Base-by-base conservation (phyloP, 1,140 invertebrate genomes). In the Monochamus saltuarius region DNA sequence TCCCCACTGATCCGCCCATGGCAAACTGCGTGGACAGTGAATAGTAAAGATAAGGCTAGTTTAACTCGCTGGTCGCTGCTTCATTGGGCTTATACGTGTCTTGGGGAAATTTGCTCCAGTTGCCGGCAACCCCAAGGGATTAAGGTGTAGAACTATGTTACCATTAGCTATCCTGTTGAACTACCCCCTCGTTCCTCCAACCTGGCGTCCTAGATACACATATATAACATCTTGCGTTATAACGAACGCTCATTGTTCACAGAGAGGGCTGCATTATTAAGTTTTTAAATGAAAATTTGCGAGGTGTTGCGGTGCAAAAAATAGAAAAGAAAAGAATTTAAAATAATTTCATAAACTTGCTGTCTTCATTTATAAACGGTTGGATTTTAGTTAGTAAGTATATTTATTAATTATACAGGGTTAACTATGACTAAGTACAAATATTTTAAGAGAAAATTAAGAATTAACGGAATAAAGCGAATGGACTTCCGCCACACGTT, bases 121-220 rank as follows among this genome's bases (percentile, higher is more conserved):
- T 55, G 56, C 52, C 59, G 34, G 2, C 22, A 29, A 50, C 62
- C 63, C 63, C 56, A 43, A 49, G 63, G 63, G 68, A 65, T 63
- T 65, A 67, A 69, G 67, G 65, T 69, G 68, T 69, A 69, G 67
- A 69, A 69, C 65, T 69, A 63, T 61, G 65, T 56, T 49, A 50
- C 63, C 61, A 67, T 67, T 67, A 67, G 52, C 38, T 53, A 29
- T 29, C 22, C 22, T 29, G 22, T 6, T 3, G 22, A 6, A 29
- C 22, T 29, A 29, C 6, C 22, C 22, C 22, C 22, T 29, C 22
- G 22, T 6, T 6, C 22, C 22, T 29, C 2, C 22, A 6, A 3
- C 22, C 22, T 29, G 22, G 2, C 22, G 22, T 29, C 22, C 22
- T 29, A 29, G 22, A 29, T 29, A 29, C 22, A 53, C 39, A 52